A percentile compares a stretch with the other conserved stretches of the same genome.
phyloP scores from a whole-genome alignment of 2,888 invertebrate genomes.

The Drosophila merina region DNA sequence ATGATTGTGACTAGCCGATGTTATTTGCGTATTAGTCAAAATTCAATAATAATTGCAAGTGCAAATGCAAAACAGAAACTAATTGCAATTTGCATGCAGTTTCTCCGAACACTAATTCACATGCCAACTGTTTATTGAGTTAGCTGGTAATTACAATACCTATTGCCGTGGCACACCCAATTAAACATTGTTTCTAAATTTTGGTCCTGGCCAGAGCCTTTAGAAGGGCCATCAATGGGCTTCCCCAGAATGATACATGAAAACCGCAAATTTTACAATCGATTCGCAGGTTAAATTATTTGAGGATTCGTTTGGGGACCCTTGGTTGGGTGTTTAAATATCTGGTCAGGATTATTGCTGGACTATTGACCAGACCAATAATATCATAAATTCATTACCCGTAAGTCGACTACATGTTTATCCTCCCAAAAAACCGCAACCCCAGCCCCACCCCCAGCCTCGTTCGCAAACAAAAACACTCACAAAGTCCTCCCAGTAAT shows the following conservation, averaged over 20 bases:
- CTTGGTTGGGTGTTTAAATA: conserved; percentile 2
- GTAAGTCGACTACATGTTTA: conserved; percentile 8
- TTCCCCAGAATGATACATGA: background rate
- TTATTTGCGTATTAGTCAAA: conserved; percentile 36
- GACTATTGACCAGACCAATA: conserved; percentile 25
- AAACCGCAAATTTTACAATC: conserved; percentile 36
- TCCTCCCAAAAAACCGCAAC: conserved; percentile 1
- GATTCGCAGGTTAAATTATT: conserved; percentile 6
- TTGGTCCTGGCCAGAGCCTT: conserved; percentile 6
- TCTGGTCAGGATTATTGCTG: conserved; percentile 16
- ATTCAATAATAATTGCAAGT: conserved; percentile 49
- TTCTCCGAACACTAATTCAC: conserved; percentile 11
- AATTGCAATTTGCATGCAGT: conserved; percentile 46
- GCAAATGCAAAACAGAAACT: conserved; percentile 41
- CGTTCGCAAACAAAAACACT: background rate
- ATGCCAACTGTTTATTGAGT: conserved; percentile 39
- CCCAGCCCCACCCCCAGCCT: background rate
- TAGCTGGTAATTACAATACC: conserved; percentile 35
- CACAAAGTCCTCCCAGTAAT: conserved; percentile 15
- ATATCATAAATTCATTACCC: conserved; percentile 38
- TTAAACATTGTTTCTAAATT: conserved; percentile 21
- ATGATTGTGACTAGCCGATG: conserved; percentile 10
- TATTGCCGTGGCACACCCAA: conserved; percentile 18
- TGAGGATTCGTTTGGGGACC: background rate
- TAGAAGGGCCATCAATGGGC: conserved; percentile 6